phyloP scores from a whole-genome alignment of 2,888 invertebrate species.

The Orthosia gothica region DNA sequence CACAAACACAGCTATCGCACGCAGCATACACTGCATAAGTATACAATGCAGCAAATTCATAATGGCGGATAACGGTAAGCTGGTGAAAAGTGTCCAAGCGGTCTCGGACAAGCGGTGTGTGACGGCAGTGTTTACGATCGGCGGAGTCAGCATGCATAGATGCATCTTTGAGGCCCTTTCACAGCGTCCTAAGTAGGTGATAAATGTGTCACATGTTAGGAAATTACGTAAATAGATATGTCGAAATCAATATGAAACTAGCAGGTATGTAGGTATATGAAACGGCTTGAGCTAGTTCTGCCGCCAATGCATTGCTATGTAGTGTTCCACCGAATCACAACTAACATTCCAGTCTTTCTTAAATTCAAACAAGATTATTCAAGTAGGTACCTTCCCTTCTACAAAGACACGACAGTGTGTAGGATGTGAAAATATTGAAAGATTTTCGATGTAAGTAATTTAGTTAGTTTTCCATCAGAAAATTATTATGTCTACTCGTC shows the following conservation, averaged over 20 bases:
- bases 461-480: slow-evolving; percentile 3
- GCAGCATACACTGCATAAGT: slow-evolving; percentile 6
- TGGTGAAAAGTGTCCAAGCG: slow-evolving; percentile 40
- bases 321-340: neutral
- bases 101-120: slow-evolving; percentile 22
- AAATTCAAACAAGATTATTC: neutral
- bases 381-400: too few species aligned
- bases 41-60: slow-evolving; percentile 7
- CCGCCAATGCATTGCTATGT: neutral
- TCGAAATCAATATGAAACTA: neutral
- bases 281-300: neutral
- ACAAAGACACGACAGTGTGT: neutral
- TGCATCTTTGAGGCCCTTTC: slow-evolving; percentile 21
- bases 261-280: neutral
- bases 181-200: neutral
- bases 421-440: neutral
- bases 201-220: neutral
- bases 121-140: slow-evolving; percentile 15
- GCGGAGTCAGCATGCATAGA: slow-evolving; percentile 23
- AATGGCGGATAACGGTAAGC: slow-evolving; percentile 45
- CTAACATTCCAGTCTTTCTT: neutral
- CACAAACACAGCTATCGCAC: slow-evolving; percentile 2
- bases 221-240: neutral
- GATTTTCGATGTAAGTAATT: neutral
- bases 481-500: neutral